A percentile compares a stretch with the other conserved stretches of the same genome.
These are phyloP conservation scores for Meles meles DNA, from an alignment of 2,113 vertebrate species.

Conservation along the genomic window DNA sequence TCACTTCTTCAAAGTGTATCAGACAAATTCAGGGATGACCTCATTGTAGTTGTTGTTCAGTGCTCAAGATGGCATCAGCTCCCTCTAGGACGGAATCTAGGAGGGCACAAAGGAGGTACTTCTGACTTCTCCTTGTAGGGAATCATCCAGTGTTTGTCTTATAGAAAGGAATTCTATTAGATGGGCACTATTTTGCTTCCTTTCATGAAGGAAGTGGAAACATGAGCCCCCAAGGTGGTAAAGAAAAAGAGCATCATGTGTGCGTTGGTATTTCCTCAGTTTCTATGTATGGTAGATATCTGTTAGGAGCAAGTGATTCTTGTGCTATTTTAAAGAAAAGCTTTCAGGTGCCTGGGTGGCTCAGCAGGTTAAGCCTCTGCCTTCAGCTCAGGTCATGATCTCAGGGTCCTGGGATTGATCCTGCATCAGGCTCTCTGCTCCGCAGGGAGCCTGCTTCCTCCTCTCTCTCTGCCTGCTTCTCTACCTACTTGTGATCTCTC, in stretches of 20 bases:
- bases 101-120: background rate
- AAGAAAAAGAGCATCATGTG: background rate
- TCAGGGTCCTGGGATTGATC: too few relatives aligned
- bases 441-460: too few relatives aligned
- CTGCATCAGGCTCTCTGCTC: too few relatives aligned
- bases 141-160: background rate
- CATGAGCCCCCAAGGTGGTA: background rate
- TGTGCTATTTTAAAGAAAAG: background rate
- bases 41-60: rapidly evolving
- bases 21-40: background rate
- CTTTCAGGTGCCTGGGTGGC: too few relatives aligned
- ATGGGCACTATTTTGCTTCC: background rate
- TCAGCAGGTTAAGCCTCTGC: too few relatives aligned
- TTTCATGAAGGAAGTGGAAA: background rate
- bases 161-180: background rate
- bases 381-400: too few relatives aligned
- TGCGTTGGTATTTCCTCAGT: background rate
- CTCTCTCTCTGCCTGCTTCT: too few relatives aligned
- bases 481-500: too few relatives aligned
- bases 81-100: background rate
- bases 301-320: background rate
- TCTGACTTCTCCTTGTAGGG: background rate
- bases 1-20: background rate
- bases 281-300: rapidly evolving
- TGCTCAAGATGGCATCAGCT: background rate